Percentiles rank a stretch among this genome's conserved stretches.
Conservation (phyloP, 1,140 invertebrate genomes). For the Solenopsis invicta region DNA sequence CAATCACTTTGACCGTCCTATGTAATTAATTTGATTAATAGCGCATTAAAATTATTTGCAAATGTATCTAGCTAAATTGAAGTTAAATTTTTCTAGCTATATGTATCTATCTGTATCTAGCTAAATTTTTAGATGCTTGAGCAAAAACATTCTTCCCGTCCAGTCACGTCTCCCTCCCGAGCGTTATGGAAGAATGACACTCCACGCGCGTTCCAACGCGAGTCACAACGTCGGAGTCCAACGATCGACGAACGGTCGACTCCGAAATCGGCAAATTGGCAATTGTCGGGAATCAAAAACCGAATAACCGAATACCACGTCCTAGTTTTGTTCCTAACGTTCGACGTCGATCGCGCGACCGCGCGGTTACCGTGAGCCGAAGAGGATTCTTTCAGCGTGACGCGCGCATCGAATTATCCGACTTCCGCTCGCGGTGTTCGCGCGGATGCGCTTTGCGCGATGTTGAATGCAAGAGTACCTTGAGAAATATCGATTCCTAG, state of each 20-base stretch:
- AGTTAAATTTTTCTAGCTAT: no score
- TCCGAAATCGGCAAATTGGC: background rate
- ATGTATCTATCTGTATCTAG: no score
- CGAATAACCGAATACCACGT: conserved; percentile 5
- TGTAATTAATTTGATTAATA: no score
- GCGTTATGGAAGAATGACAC: background rate
- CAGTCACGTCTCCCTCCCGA: no score
- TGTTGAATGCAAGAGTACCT: conserved; percentile 65
- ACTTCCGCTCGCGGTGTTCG: background rate
- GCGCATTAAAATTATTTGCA: no score
- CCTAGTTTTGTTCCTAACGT: conserved; percentile 48
- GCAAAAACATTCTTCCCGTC: no score
- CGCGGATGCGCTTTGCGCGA: conserved; percentile 7
- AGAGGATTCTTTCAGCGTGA: no score
- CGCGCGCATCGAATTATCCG: background rate
- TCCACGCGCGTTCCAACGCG: background rate
- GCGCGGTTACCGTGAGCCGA: background rate
- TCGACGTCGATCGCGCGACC: background rate
- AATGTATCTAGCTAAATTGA: no score
- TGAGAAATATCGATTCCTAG: conserved; percentile 72
- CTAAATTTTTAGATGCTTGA: no score
- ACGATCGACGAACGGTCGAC: background rate
- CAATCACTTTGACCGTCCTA: no score
- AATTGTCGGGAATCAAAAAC: background rate
- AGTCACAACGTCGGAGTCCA: background rate